Percentiles rank a stretch among this genome's conserved stretches.
These are phyloP conservation scores for Scomberomorus guttatus DNA, from an alignment of 2,797 vertebrate genomes.

Conservation along the genomic window DNA sequence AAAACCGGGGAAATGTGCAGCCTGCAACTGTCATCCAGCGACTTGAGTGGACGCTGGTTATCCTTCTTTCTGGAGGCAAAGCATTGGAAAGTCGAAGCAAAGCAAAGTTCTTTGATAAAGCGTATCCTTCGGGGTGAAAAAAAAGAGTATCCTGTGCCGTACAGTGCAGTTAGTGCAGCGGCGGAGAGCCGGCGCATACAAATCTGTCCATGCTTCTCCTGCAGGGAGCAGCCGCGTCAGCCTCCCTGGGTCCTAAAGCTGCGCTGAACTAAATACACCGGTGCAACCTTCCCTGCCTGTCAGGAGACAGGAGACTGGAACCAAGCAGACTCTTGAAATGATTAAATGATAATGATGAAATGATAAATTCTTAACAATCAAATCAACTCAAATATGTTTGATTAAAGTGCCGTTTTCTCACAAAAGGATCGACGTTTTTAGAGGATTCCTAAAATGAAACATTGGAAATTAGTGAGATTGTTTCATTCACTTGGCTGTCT, in stretches of 20 bases:
- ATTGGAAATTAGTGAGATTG: neutral
- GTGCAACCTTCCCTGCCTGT: constrained; percentile 20
- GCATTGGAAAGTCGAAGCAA: constrained; percentile 33
- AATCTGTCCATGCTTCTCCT: constrained; percentile 80
- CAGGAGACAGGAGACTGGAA: constrained; percentile 13
- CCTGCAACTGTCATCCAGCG: constrained; percentile 43
- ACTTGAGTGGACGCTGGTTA: constrained; percentile 41
- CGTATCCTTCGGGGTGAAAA: constrained; percentile 80
- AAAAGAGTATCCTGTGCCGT: constrained; percentile 82
- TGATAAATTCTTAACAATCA: neutral
- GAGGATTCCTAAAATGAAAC: neutral
- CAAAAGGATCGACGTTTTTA: neutral
- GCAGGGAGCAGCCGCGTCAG: constrained; percentile 70
- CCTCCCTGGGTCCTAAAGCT: constrained; percentile 92
- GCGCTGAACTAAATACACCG: constrained; percentile 54
- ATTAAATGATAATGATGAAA: too few species aligned
- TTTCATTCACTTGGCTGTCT: neutral
- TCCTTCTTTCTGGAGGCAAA: constrained; percentile 53
- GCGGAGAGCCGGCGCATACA: constrained; percentile 87
- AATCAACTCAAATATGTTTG: neutral
- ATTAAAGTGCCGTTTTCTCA: neutral
- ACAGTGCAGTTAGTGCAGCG: constrained; percentile 85
- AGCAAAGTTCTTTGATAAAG: constrained; percentile 55
- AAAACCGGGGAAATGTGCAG: constrained; percentile 33
- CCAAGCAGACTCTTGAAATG: constrained; percentile 8